Base-by-base conservation (phyloP, 1,140 invertebrate genomes). In the Mycetomoellerius zeteki region DNA sequence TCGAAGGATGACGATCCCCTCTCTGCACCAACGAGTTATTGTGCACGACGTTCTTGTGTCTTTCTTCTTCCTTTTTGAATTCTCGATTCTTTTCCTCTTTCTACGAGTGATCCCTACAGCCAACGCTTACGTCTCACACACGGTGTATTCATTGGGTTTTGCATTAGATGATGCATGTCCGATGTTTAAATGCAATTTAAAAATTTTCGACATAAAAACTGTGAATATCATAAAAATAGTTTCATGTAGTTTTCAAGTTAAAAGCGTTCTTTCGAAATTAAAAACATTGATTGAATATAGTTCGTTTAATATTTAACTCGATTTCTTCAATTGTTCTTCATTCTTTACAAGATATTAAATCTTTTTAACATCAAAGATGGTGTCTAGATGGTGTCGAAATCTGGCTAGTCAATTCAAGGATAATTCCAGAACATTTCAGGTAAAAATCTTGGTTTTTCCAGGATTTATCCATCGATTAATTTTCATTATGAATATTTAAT, bases 1-100 rank as follows among this genome's bases (percentile, higher is more conserved):
- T 91, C 62, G 69, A 89, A 88, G 60, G 73, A 87, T 47, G 81
- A 30, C 24, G 5, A 10, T 60, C 14, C 33, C 54, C 54, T 21
- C 8, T 8, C 54, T n/a, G 19, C 33, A 6, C 16, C 21, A 10
- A 21, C 21, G 5, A 43, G 37, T 67, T 19, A 50, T 69, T 54
- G 60, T 54, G 10, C 21, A 19, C 24, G 8, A 30, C 56, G 56
- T 54, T 33, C 47, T 47, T 33, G 12, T 24, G 37, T 47, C 24
- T 47, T 43, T 76, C 21, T 33, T 64, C 37, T 33, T 43, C 50
- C 19, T 16, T 84, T 58, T 30, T 16, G 19, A 33, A 50, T 52
- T 85, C 24, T 21, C 67, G 21, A 47, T n/a, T 4, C 2, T 43
- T 19, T 21, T 30, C 10, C 65, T 21, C 12, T 69, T 33, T 30